Base-by-base conservation (phyloP, 2,797 vertebrate species). In the Yasuhikotakia modesta region DNA sequence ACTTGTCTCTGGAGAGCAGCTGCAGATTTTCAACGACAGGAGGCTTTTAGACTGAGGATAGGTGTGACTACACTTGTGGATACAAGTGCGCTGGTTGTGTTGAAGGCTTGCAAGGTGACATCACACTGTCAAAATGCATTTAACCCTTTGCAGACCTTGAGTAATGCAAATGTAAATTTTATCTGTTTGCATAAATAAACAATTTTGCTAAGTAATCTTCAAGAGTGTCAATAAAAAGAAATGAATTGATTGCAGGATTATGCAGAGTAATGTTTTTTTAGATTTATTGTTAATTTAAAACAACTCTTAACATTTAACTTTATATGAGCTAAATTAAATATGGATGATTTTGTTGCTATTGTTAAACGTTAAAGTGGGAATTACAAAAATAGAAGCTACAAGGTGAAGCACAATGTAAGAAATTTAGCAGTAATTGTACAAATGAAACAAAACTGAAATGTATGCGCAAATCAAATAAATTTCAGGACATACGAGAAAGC, bases 1-100 rank as follows among this genome's bases (percentile, higher is more conserved):
- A 53, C 95, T 94, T 94, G 43, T 94, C 94, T 79, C 95, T 98
- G 73, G 93, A 94, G 82, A 91, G 88, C 61, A 91, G 88, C 96
- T 93, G 85, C 17, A 19, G 17, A 48, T 16, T 24, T 27, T 67
- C 17, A 50, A 43, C 58, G 74, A 70, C 61, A 55, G 78, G 17
- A 73, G 66, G 74, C 57, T 4, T 60, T 35, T 7, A 39, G 60
- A 68, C 64, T 0, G 35, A 14, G 52, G 50, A 57, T 12, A 32
- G 50, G 13, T 32, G 13, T 11, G 13, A 27, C 13, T 11, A 16
- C 30, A 35, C 52, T 19, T 53, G 16, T 52, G 7, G 24, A 2
- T 32, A 32, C 52, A 16, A 52, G 43, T 60, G 55, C 43, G 22
- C 19, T 76, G 60, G 60, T 66, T 75, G 32, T 69, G 16, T 69